A percentile compares a stretch with the other conserved stretches of the same genome.
phyloP scores from a whole-genome alignment of 2,888 invertebrate genomes.

The Andrena chrysosceles region DNA sequence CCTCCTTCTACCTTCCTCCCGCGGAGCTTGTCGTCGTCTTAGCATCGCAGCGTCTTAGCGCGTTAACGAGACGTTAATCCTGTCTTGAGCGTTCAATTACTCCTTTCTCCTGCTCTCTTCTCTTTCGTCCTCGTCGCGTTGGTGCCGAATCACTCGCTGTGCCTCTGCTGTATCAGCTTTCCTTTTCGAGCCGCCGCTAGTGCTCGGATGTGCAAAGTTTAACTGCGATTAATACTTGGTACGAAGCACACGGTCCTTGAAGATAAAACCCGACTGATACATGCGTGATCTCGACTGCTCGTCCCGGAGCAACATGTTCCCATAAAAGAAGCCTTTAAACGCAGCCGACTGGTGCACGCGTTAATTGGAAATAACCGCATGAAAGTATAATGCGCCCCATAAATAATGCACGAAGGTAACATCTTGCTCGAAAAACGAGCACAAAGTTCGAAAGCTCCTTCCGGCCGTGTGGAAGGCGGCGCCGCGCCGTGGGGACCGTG shows the following conservation, averaged over 20 bases:
- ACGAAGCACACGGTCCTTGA: no score
- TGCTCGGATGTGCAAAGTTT: no score
- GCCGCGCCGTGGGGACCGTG: slow-evolving; percentile 50
- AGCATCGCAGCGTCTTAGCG: neutral
- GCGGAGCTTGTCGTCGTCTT: slow-evolving; percentile 11
- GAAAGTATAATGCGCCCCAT: slow-evolving; percentile 27
- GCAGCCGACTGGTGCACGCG: slow-evolving; percentile 16
- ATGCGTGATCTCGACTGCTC: neutral
- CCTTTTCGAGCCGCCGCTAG: no score
- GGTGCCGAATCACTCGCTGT: neutral
- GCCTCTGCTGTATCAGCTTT: no score
- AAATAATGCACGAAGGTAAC: slow-evolving; percentile 33
- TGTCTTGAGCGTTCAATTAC: neutral
- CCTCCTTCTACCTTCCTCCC: neutral
- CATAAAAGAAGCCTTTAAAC: slow-evolving; percentile 25
- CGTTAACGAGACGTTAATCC: slow-evolving; percentile 34
- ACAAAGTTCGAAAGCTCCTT: slow-evolving; percentile 5
- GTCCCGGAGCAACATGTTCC: slow-evolving; percentile 21
- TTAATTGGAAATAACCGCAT: slow-evolving; percentile 33
- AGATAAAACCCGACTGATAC: neutral
- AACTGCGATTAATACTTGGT: no score
- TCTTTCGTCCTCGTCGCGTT: neutral
- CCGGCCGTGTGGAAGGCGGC: neutral
- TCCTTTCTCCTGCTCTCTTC: neutral
- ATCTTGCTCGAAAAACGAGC: slow-evolving; percentile 29